Evolutionary conservation across 2,113 vertebrate species (phyloP).

Genomic region (Aptenodytes forsteri): DNA sequence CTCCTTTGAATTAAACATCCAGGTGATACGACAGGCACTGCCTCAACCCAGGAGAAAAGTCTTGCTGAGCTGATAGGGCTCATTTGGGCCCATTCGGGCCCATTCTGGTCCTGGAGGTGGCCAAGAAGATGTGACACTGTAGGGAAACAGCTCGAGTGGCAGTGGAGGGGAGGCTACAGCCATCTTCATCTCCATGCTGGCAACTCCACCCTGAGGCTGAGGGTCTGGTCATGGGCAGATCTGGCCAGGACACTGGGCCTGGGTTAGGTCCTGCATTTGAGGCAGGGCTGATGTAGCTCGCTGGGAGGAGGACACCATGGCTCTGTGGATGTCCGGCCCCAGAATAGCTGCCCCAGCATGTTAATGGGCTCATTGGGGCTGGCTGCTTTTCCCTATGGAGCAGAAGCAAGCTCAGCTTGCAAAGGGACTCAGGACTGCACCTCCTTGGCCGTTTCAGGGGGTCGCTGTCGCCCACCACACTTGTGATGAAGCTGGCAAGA

Average conservation of each 20-base stretch:
- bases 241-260: neutral
- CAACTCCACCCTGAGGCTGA: neutral
- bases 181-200: neutral
- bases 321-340: neutral
- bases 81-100: neutral
- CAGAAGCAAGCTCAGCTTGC: neutral
- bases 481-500: neutral
- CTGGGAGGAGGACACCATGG: neutral
- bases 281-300: neutral
- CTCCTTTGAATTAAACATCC: neutral
- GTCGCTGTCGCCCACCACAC: rapidly evolving
- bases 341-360: neutral
- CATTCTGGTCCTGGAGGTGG: neutral
- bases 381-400: neutral
- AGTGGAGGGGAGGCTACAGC: neutral
- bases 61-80: neutral
- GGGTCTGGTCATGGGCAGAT: neutral
- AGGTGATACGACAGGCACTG: neutral
- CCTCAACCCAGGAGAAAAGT: neutral
- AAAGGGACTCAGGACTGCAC: neutral
- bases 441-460: neutral
- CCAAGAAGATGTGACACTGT: neutral
- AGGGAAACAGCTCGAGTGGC: neutral
- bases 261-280: neutral
- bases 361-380: neutral